phyloP scores from a whole-genome alignment of 2,113 vertebrate species.

The Theristicus caerulescens region DNA sequence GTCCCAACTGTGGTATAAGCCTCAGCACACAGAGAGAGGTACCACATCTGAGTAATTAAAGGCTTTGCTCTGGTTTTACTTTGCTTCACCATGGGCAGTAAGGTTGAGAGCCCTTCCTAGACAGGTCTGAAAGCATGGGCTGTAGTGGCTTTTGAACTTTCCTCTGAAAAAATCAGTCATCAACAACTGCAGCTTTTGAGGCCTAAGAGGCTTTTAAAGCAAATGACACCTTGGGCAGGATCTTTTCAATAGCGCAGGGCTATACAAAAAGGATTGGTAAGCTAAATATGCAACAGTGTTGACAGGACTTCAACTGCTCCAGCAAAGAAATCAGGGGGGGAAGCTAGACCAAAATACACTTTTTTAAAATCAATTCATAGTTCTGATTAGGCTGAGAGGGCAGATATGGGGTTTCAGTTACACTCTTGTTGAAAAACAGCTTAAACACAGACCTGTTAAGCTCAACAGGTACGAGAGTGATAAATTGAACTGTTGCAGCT shows the following conservation, averaged over 20 bases:
- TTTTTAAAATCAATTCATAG: not conserved
- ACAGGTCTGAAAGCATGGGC: not conserved
- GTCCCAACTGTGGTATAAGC: not conserved
- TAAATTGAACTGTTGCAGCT: not conserved
- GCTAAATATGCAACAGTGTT: not conserved
- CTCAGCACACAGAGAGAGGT: not conserved
- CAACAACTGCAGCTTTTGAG: not conserved
- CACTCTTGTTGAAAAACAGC: not conserved
- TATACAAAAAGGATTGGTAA: not conserved
- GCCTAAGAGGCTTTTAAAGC: not conserved
- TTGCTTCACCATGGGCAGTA: rapidly evolving
- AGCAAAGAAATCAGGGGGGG: not conserved
- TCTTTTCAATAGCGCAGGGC: not conserved
- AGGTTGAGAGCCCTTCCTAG: not conserved
- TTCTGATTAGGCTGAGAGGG: not conserved
- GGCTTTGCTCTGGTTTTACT: not conserved
- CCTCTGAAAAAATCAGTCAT: not conserved
- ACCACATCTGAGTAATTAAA: not conserved
- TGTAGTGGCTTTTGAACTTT: not conserved
- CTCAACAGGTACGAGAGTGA: not conserved
- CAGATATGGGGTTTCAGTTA: not conserved
- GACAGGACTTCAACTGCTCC: not conserved
- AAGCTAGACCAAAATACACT: not conserved
- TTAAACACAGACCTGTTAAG: not conserved
- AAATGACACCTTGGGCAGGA: not conserved